phyloP scores from a whole-genome alignment of 2,797 vertebrate species.

The Vipera latastei region DNA sequence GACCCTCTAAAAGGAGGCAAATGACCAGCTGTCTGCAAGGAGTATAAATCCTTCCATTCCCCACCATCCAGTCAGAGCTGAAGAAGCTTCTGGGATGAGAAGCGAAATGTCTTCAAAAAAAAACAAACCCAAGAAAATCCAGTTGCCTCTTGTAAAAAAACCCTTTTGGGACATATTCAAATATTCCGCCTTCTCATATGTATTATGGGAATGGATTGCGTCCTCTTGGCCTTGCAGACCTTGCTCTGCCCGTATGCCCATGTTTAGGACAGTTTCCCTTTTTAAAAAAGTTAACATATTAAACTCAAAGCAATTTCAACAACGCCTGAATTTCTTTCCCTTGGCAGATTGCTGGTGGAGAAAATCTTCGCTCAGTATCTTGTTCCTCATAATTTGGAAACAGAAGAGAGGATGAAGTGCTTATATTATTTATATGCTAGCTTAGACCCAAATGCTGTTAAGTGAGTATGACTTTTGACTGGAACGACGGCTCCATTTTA shows the following conservation, averaged over 20 bases:
- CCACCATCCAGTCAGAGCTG: too few species aligned
- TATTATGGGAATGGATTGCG: not conserved
- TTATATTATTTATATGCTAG: slow-evolving; percentile 98
- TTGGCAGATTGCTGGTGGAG: slow-evolving; percentile 89
- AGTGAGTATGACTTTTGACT: slow-evolving; percentile 75
- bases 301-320: not conserved
- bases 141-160: too few species aligned
- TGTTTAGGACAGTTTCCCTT: too few species aligned
- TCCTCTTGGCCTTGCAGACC: not conserved
- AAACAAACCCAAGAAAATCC: too few species aligned
- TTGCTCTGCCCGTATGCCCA: not conserved
- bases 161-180: not conserved
- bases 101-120: too few species aligned
- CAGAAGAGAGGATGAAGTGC: slow-evolving; percentile 99
- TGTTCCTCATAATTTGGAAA: slow-evolving; percentile 97
- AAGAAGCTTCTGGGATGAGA: too few species aligned
- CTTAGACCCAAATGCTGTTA: slow-evolving; percentile 97
- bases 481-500: not conserved
- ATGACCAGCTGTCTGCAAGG: too few species aligned
- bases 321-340: slow-evolving; percentile 16
- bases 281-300: not conserved
- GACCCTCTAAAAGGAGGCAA: too few species aligned
- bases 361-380: slow-evolving; percentile 99
- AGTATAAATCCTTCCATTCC: too few species aligned
- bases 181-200: not conserved